phyloP scores from a whole-genome alignment of 2,797 vertebrate genomes.

The Gobionotothen gibberifrons region DNA sequence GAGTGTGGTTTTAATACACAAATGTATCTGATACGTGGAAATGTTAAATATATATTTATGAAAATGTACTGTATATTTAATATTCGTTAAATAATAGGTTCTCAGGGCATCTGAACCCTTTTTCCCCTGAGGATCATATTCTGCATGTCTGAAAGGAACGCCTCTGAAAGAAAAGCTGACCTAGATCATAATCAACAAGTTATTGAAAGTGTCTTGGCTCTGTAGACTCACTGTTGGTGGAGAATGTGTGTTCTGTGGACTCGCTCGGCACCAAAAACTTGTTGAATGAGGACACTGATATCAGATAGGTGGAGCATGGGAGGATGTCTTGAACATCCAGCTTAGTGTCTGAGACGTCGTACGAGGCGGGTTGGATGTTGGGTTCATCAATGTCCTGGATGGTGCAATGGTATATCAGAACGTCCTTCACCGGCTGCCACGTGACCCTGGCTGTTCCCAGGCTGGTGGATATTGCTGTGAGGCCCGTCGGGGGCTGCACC shows the following conservation, averaged over 20 bases:
- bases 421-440: constrained; percentile 74
- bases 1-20: too few species aligned
- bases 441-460: constrained; percentile 47
- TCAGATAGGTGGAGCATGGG: constrained; percentile 81
- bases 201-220: constrained; percentile 58
- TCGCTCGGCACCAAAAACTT: constrained; percentile 80
- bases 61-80: background rate
- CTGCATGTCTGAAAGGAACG: constrained; percentile 64
- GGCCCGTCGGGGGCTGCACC: constrained; percentile 69
- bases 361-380: background rate
- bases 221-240: constrained; percentile 82
- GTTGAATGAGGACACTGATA: constrained; percentile 82
- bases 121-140: constrained; percentile 66
- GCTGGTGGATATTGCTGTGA: constrained; percentile 45
- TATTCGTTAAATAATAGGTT: constrained; percentile 8
- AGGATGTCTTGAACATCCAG: constrained; percentile 67
- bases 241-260: constrained; percentile 64
- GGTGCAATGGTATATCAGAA: constrained; percentile 76
- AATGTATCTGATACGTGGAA: too few species aligned
- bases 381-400: constrained; percentile 51
- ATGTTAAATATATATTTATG: too few species aligned
- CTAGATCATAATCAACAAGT: constrained; percentile 73
- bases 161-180: constrained; percentile 71
- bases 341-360: constrained; percentile 53
- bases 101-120: constrained; percentile 43